Evolutionary conservation across 2,113 vertebrate genomes (phyloP).

Genomic region (Sminthopsis crassicaudata): DNA sequence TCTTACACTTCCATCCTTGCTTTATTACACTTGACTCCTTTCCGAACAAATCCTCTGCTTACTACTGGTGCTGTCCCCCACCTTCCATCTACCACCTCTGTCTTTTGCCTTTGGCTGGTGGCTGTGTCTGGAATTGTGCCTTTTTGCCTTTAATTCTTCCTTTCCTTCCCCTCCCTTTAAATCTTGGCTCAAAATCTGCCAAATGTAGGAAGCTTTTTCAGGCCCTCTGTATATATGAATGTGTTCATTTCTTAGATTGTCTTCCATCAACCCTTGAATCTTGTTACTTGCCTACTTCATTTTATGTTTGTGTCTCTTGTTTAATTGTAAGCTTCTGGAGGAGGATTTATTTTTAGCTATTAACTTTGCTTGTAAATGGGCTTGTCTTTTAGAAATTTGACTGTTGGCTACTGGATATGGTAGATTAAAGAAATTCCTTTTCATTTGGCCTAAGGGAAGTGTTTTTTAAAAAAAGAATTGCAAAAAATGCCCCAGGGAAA

Average conservation of each 20-base stretch:
- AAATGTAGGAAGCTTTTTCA: not conserved
- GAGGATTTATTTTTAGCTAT: not conserved
- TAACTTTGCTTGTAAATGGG: too few species aligned
- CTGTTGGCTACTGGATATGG: slow-evolving; percentile 49
- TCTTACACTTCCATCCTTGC: not conserved
- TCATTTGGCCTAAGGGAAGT: slow-evolving; percentile 17
- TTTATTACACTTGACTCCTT: too few species aligned
- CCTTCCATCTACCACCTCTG: not conserved
- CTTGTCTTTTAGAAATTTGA: slow-evolving; percentile 49
- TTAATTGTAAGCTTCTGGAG: too few species aligned
- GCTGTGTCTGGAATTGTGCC: not conserved
- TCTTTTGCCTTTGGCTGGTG: not conserved
- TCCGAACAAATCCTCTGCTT: too few species aligned
- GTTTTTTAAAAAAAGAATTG: slow-evolving; percentile 35
- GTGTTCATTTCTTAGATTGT: not conserved
- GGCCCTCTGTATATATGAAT: too few species aligned
- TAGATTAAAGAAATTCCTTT: slow-evolving; percentile 50
- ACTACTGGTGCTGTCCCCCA: too few species aligned
- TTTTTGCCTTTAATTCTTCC: not conserved
- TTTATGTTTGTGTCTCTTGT: not conserved
- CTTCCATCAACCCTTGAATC: too few species aligned
- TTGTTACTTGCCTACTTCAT: not conserved
- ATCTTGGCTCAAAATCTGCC: not conserved
- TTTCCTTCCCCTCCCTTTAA: not conserved
- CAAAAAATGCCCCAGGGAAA: slow-evolving; percentile 3